phyloP scores from a whole-genome alignment of 2,113 vertebrate species.

The Sturnus vulgaris region DNA sequence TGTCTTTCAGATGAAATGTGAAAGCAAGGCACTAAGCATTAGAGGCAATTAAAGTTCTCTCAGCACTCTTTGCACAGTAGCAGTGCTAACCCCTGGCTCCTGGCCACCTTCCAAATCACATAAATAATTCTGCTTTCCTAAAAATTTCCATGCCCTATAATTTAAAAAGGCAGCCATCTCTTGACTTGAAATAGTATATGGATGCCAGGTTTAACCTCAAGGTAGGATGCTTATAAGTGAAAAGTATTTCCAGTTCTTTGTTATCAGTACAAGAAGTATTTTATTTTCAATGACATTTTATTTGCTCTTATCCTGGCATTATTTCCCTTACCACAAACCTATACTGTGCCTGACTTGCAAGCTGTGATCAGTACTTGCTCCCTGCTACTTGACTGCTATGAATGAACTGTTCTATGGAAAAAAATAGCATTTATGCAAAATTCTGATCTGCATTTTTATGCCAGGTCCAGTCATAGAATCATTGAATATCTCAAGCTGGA shows the following conservation, averaged over 20 bases:
- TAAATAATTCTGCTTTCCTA: slow-evolving; percentile 50
- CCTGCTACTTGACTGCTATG: neutral
- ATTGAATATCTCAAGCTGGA: neutral
- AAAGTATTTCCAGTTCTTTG: neutral
- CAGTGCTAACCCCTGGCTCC: slow-evolving; percentile 5
- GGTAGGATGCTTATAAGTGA: neutral
- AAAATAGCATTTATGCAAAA: neutral
- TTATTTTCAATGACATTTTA: neutral
- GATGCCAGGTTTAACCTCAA: neutral
- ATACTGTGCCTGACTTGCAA: neutral
- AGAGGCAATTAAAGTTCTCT: slow-evolving; percentile 49
- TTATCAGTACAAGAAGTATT: neutral
- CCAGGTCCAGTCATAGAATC: neutral
- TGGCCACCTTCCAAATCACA: slow-evolving; percentile 32
- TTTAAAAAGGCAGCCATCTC: slow-evolving; percentile 14
- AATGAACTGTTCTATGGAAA: neutral
- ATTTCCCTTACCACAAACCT: neutral
- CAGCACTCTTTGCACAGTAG: neutral
- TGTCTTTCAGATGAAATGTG: slow-evolving; percentile 45
- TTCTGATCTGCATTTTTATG: neutral
- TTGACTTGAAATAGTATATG: neutral
- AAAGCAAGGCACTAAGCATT: slow-evolving; percentile 21
- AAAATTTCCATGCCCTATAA: slow-evolving; percentile 30
- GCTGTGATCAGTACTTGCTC: neutral
- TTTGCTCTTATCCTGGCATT: neutral